A percentile compares a stretch with the other conserved stretches of the same genome.
These are phyloP conservation scores for Pituophis catenifer DNA, from an alignment of 2,113 vertebrate genomes.

Conservation along the genomic window DNA sequence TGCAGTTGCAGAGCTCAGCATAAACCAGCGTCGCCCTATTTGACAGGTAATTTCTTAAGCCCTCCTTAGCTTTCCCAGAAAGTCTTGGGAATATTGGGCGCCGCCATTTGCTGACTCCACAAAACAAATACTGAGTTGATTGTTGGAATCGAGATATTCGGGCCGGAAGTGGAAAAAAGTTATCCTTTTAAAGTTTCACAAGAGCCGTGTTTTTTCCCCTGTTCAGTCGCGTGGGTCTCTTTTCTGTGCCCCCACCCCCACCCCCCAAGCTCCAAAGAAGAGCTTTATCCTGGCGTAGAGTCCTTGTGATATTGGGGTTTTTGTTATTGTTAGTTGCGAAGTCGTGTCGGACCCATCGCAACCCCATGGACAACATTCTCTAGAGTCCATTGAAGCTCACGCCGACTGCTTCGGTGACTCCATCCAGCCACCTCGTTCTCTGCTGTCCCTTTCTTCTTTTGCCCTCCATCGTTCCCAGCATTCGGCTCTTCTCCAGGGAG, in stretches of 20 bases:
- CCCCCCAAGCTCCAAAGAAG: neutral
- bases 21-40: neutral
- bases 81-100: neutral
- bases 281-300: neutral
- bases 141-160: neutral
- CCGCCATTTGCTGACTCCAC: neutral
- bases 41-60: no score
- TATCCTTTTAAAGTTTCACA: neutral
- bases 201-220: neutral
- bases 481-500: no score
- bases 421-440: no score
- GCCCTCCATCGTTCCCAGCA: no score
- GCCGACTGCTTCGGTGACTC: no score
- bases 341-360: no score
- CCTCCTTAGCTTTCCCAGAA: neutral
- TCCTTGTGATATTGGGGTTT: neutral
- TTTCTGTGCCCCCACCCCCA: neutral
- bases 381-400: no score
- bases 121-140: neutral
- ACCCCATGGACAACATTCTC: no score
- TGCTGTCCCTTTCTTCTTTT: no score
- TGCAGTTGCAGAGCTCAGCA: neutral
- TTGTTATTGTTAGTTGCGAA: no score
- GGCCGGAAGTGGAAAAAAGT: accelerated
- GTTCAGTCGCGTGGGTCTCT: neutral